Conservation (phyloP, 2,113 vertebrate species). For the Montifringilla adamsi region DNA sequence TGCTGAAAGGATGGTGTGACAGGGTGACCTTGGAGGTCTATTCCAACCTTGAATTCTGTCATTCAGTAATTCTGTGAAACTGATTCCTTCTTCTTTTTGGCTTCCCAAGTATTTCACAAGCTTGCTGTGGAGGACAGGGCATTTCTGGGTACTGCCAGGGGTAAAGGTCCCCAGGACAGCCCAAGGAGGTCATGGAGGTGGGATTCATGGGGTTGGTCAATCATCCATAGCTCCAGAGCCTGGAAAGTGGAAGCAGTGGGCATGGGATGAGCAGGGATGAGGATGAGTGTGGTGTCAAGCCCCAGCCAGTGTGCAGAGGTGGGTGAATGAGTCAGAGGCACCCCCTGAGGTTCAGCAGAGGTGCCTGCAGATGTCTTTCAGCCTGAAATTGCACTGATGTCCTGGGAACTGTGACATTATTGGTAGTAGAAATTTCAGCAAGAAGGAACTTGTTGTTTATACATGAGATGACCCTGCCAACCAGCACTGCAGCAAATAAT, state of each 20-base stretch:
- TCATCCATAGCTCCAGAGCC: background rate
- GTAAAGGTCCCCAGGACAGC: background rate
- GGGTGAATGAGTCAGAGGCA: background rate
- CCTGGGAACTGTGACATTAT: background rate
- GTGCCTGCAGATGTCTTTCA: background rate
- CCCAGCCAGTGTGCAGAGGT: background rate
- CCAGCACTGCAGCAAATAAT: background rate
- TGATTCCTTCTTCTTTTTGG: background rate
- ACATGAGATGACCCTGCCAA: background rate
- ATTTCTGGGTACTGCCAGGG: background rate
- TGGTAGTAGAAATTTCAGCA: background rate
- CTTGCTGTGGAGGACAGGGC: background rate
- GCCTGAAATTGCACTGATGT: background rate
- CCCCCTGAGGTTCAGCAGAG: background rate
- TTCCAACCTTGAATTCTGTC: background rate
- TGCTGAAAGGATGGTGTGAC: background rate
- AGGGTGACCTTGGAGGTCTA: no score
- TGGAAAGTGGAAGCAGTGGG: fast-evolving
- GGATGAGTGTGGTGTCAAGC: background rate
- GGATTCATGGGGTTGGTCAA: background rate
- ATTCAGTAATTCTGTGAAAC: background rate
- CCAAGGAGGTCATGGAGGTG: background rate
- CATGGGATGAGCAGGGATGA: background rate
- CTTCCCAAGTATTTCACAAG: background rate
- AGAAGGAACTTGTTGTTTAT: background rate